These are phyloP conservation scores for Cyprinella venusta DNA, from an alignment of 2,797 vertebrate species.

Conservation along the genomic window DNA sequence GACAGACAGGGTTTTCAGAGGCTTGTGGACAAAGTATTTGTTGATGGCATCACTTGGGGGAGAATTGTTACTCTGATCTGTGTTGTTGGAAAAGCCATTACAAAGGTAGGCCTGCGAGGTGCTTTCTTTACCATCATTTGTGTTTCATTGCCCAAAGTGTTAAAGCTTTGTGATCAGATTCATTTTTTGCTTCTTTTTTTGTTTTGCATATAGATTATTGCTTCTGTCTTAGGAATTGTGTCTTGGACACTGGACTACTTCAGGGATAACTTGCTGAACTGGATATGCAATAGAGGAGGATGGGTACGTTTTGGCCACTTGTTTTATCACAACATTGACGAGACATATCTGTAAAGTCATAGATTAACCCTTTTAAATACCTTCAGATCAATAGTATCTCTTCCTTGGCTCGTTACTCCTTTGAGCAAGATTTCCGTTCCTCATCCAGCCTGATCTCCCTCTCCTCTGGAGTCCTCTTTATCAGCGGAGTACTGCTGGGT, in stretches of 20 bases:
- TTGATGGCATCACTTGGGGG: conserved; percentile 8
- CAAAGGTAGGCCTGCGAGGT: conserved; percentile 1
- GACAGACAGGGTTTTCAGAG: neutral
- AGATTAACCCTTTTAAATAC: neutral
- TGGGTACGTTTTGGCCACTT: conserved; percentile 6
- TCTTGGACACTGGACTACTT: conserved; percentile 44
- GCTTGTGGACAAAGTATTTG: conserved; percentile 22
- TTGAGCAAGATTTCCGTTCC: conserved; percentile 10
- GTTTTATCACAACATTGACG: neutral
- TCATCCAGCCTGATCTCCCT: neutral
- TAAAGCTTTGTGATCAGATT: neutral
- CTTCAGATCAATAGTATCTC: conserved; percentile 26
- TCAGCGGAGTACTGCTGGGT: conserved; percentile 18
- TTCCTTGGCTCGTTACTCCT: conserved; percentile 11
- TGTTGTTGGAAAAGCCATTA: conserved; percentile 11
- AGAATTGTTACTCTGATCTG: conserved; percentile 24
- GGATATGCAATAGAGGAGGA: conserved; percentile 31
- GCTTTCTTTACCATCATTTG: neutral
- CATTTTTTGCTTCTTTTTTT: neutral
- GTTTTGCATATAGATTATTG: neutral
- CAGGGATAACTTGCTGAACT: neutral
- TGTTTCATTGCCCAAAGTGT: neutral
- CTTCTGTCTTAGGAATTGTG: neutral
- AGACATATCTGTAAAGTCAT: neutral
- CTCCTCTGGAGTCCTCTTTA: conserved; percentile 1